Conservation (phyloP, 2,113 vertebrate genomes). For the Apus apus region DNA sequence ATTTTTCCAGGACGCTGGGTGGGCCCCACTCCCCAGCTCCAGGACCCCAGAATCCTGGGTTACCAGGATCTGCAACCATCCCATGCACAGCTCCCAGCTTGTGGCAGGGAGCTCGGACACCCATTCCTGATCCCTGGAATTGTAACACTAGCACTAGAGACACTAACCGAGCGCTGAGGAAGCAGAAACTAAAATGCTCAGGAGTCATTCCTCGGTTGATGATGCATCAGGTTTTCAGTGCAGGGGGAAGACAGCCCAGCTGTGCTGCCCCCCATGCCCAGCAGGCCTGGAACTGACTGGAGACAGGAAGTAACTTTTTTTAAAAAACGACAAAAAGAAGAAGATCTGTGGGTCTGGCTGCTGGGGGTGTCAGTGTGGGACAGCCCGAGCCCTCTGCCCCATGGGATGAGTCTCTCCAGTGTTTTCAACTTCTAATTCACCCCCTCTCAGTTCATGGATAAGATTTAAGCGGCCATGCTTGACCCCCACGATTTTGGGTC, state of each 20-base stretch:
- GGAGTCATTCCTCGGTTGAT: background rate
- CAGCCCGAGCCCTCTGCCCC: background rate
- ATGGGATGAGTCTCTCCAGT: accelerated
- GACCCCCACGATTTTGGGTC: background rate
- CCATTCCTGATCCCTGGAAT: background rate
- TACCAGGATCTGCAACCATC: accelerated
- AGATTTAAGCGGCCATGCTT: background rate
- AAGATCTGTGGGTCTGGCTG: background rate
- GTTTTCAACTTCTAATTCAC: background rate
- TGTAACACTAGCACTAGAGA: background rate
- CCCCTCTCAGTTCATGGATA: accelerated
- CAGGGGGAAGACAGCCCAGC: too few species aligned
- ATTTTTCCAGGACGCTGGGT: background rate
- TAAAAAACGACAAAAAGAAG: background rate
- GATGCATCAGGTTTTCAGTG: background rate
- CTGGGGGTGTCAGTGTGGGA: background rate
- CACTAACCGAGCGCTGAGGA: background rate
- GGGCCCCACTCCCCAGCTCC: accelerated
- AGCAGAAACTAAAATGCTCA: background rate
- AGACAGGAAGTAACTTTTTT: background rate
- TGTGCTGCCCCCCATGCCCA: background rate
- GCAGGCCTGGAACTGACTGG: background rate
- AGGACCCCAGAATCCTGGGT: accelerated
- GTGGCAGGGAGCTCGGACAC: background rate
- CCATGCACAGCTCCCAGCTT: accelerated